Conservation (phyloP, 2,113 vertebrate species). For the Empidonax traillii region DNA sequence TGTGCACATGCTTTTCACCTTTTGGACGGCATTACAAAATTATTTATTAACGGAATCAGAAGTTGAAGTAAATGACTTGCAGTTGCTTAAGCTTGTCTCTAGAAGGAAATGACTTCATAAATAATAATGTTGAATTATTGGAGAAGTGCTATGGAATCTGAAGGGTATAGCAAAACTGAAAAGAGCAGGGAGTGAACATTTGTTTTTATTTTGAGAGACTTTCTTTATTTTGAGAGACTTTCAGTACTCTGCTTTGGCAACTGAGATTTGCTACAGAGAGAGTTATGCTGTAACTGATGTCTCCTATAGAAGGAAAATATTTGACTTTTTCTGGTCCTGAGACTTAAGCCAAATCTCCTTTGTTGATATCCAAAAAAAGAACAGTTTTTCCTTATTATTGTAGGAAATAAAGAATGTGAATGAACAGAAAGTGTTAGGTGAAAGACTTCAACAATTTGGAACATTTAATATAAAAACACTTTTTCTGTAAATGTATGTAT, state of each 20-base stretch:
- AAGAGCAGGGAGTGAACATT: background rate
- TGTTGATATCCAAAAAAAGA: background rate
- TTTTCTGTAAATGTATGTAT: background rate
- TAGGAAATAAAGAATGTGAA: background rate
- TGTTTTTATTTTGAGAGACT: background rate
- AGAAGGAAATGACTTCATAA: background rate
- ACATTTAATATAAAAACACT: background rate
- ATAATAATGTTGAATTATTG: background rate
- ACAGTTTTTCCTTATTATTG: background rate
- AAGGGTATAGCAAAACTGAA: background rate
- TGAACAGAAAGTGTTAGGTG: background rate
- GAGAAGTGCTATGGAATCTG: background rate
- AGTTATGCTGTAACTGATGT: background rate
- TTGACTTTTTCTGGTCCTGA: background rate
- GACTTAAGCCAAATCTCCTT: background rate
- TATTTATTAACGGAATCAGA: background rate
- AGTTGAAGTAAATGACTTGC: background rate
- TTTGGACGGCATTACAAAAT: background rate
- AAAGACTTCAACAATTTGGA: background rate
- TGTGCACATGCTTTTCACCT: background rate
- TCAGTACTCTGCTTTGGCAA: background rate
- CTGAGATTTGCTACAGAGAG: background rate
- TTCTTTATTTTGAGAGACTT: background rate
- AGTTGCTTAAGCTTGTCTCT: background rate
- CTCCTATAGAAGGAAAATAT: background rate